A percentile compares a stretch with the other conserved stretches of the same genome.
phyloP scores from a whole-genome alignment of 2,888 invertebrate species.

The Odontocolon sp. region DNA sequence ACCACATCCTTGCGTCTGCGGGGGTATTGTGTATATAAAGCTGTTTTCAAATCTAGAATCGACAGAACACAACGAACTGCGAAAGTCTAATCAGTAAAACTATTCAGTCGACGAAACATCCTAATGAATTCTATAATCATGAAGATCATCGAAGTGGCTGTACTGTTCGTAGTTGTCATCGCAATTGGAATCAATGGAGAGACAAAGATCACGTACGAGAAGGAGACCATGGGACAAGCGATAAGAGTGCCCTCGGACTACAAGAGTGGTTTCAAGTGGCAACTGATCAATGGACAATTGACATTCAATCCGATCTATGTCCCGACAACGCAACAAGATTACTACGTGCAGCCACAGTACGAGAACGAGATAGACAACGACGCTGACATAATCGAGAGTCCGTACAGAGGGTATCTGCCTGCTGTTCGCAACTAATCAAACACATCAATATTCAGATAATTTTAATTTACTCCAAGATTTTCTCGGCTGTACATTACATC shows the following conservation, averaged over 20 bases:
- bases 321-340: not conserved
- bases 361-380: not conserved
- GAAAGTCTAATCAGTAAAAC: constrained; percentile 9
- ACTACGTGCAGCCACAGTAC: not conserved
- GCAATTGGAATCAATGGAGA: constrained; percentile 13
- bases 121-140: constrained; percentile 13
- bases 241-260: constrained; percentile 33
- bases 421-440: no score
- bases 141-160: constrained; percentile 15
- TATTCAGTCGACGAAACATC: no score
- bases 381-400: not conserved
- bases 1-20: constrained; percentile 32
- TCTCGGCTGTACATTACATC: not conserved
- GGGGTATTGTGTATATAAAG: constrained; percentile 46
- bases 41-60: constrained; percentile 40
- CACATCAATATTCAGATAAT: no score
- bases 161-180: constrained; percentile 6
- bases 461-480: not conserved
- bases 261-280: constrained; percentile 43
- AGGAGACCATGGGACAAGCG: constrained; percentile 43
- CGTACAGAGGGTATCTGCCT: constrained; percentile 39
- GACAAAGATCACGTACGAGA: not conserved
- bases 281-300: constrained; percentile 7
- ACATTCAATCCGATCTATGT: not conserved
- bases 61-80: constrained; percentile 32